Evolutionary conservation across 64 coral and sea anemone species (phyloP).

Genomic region (Pachyseris speciosa): DNA sequence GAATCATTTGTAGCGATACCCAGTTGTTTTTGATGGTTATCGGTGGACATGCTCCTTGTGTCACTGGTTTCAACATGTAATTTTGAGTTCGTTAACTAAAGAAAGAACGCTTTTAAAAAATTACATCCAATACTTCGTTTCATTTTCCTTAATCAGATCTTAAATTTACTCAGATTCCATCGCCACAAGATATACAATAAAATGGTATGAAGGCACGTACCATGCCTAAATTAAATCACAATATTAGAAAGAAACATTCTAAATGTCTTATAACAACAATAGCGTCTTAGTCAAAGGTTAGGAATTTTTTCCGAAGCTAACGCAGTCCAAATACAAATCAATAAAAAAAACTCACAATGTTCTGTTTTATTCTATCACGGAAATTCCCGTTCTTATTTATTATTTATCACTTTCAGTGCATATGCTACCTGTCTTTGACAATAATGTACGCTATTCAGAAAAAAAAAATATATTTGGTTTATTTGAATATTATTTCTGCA

Average conservation of each 20-base stretch:
- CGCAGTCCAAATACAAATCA: neutral
- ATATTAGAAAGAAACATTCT: neutral
- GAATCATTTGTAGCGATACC: too few relatives aligned
- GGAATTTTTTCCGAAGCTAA: neutral
- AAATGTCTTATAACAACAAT: neutral
- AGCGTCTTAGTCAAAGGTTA: neutral
- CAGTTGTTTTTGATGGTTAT: neutral
- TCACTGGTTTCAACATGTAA: neutral
- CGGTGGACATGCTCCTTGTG: neutral
- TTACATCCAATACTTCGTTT: constrained; percentile 10
- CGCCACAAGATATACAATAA: neutral
- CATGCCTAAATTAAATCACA: neutral
- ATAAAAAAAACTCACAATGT: neutral
- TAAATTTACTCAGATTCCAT: neutral
- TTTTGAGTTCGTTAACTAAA: neutral
- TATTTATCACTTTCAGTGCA: neutral
- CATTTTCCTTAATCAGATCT: neutral
- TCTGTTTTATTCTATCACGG: neutral
- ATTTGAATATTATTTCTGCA: neutral
- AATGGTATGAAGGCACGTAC: too few relatives aligned
- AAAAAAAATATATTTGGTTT: neutral
- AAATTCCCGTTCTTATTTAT: neutral
- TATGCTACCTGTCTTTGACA: neutral
- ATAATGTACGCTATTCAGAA: neutral
- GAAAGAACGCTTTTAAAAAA: neutral